Evolutionary conservation across 2,888 invertebrate species (phyloP).

Genomic region (Pristionchus japonicus): DNA sequence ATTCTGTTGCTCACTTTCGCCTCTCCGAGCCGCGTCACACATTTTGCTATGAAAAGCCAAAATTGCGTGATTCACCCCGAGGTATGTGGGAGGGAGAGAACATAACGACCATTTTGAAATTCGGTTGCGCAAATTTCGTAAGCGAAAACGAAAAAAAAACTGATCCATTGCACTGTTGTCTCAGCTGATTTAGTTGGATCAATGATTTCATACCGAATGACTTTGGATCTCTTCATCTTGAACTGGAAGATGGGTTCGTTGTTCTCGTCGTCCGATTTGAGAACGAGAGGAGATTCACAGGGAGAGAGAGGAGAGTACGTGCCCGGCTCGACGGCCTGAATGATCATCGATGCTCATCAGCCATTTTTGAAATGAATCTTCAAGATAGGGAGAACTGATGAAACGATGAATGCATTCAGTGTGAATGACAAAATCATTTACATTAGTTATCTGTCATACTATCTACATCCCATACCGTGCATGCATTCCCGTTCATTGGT

Average conservation of each 20-base stretch:
- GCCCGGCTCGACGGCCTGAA: background rate
- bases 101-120: background rate
- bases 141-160: background rate
- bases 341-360: background rate
- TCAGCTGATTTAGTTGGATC: too few species aligned
- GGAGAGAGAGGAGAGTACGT: background rate
- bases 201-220: background rate
- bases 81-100: background rate
- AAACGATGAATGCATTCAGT: too few species aligned
- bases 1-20: constrained; percentile 20
- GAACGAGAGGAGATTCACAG: background rate
- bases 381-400: background rate
- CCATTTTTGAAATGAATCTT: background rate
- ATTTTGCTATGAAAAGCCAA: constrained; percentile 26
- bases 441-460: too few species aligned
- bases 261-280: background rate
- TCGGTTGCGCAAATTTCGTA: background rate
- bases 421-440: too few species aligned
- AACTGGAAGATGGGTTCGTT: background rate
- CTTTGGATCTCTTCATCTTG: background rate
- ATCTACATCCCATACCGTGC: background rate
- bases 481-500: background rate
- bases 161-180: too few species aligned
- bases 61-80: constrained; percentile 1
- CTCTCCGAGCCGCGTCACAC: background rate